These are phyloP conservation scores for Agriopis aurantiaria DNA, from an alignment of 2,888 invertebrate species.

Conservation along the genomic window DNA sequence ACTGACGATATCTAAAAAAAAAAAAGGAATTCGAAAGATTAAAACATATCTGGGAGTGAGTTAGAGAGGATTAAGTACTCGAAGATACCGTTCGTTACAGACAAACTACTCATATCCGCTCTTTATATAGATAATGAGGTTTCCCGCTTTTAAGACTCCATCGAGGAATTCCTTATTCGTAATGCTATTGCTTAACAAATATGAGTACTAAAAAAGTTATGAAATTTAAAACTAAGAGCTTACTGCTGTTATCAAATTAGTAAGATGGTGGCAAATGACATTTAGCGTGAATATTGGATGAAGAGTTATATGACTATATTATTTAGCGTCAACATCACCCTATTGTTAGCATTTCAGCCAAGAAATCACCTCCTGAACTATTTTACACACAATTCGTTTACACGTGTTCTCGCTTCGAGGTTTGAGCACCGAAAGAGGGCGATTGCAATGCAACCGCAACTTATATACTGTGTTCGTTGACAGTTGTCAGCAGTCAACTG, in stretches of 20 bases:
- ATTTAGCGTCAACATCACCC: background rate
- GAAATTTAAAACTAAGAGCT: slow-evolving; percentile 8
- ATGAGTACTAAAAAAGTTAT: slow-evolving; percentile 12
- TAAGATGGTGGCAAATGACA: background rate
- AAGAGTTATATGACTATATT: background rate
- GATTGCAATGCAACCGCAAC: too few relatives aligned
- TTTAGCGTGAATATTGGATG: background rate
- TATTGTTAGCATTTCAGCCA: too few relatives aligned
- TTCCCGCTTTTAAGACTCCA: slow-evolving; percentile 25
- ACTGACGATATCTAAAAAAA: background rate
- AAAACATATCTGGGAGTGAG: background rate
- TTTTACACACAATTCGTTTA: too few relatives aligned
- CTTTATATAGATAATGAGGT: slow-evolving; percentile 30
- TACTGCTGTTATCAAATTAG: background rate
- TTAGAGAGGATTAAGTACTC: slow-evolving; percentile 11
- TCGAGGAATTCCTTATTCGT: slow-evolving; percentile 34
- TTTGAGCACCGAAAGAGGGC: too few relatives aligned
- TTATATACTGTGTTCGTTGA: too few relatives aligned
- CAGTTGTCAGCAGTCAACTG: too few relatives aligned
- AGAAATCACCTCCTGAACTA: too few relatives aligned
- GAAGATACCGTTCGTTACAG: background rate
- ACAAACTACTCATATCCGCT: slow-evolving; percentile 28
- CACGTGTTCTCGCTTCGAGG: too few relatives aligned
- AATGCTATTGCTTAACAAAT: slow-evolving; percentile 15
- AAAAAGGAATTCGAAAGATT: background rate